Base-by-base conservation (phyloP, 2,113 vertebrate genomes). In the Phasianus colchicus region DNA sequence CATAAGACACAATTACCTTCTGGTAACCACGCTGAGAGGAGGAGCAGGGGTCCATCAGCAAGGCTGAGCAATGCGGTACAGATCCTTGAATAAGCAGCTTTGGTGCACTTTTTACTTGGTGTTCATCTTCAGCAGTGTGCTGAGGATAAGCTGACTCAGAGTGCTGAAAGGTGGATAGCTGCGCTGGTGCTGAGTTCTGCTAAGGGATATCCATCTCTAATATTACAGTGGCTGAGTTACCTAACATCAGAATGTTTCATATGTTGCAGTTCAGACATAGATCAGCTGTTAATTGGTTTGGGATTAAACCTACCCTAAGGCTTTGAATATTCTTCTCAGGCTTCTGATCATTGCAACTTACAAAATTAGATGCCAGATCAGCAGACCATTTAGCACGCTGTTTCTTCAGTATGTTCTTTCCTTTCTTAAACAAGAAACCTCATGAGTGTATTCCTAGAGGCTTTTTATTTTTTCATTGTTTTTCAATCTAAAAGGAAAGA, bases 231-330 rank as follows among this genome's bases (percentile, higher is more conserved):
- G 29, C 2, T 63, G 61, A 90, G 60, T 80, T 77, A 32, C 57
- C 10, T 86, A 55, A 11, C 40, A 45, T 72, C 54, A 72, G 73
- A 54, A 65, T 83, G 14, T 77, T 95, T 96, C 89, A 93, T 64
- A 88, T 73, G 50, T 73, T 94, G 58, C 71, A 64, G 78, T 74
- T 92, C 82, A 95, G 82, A 71, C 72, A 83, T 86, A 90, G 89
- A 78, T 86, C 69, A 91, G 77, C 73, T 65, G 75, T 71, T 95
- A 94, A 95, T 80, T 95, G 85, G 82, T 89, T 94, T 14, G 92
- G 92, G 92, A 93, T 83, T 92, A 91, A 79, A 73, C 82, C 54
- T 89, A 14, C 85, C 77, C 88, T 72, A 73, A 90, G 75, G 73
- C 88, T 70, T 13, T 94, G 82, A 78, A 71, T 91, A 88, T 93